Evolutionary conservation across 2,797 vertebrate genomes (phyloP).

Genomic region (Molossus alvarezi): DNA sequence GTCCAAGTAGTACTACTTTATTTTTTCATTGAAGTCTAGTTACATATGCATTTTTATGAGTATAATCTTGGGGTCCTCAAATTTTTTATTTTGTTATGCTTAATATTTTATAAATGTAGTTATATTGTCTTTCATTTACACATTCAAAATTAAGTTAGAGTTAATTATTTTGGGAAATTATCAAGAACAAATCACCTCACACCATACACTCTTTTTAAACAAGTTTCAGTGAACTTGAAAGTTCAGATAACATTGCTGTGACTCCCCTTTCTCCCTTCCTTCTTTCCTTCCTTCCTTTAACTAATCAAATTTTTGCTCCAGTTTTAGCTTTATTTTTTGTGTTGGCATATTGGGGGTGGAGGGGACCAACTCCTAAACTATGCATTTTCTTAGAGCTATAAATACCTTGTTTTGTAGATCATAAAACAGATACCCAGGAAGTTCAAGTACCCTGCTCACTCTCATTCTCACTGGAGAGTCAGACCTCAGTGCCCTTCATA

Average conservation of each 20-base stretch:
- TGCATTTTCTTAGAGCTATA: neutral
- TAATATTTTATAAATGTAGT: constrained; percentile 41
- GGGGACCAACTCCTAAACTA: neutral
- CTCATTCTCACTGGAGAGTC: neutral
- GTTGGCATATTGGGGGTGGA: neutral
- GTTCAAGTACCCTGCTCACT: neutral
- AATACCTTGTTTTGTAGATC: neutral
- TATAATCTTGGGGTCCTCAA: neutral
- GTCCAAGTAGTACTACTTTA: neutral
- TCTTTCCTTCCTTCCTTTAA: neutral
- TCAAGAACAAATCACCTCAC: constrained; percentile 32
- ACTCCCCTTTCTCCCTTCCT: neutral
- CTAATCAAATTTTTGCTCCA: neutral
- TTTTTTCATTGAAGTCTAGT: constrained; percentile 21
- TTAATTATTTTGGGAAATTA: constrained; percentile 10
- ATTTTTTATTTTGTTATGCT: constrained; percentile 38
- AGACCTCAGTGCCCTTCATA: neutral
- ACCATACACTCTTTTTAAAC: neutral
- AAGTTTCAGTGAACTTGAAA: neutral
- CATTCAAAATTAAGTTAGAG: constrained; percentile 30
- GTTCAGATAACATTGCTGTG: neutral
- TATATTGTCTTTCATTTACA: constrained; percentile 31
- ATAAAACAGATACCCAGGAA: neutral
- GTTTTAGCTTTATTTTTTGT: constrained; percentile 28
- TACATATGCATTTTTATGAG: neutral